Evolutionary conservation across 1,140 invertebrate genomes (phyloP).

Genomic region (Cephus cinctus): DNA sequence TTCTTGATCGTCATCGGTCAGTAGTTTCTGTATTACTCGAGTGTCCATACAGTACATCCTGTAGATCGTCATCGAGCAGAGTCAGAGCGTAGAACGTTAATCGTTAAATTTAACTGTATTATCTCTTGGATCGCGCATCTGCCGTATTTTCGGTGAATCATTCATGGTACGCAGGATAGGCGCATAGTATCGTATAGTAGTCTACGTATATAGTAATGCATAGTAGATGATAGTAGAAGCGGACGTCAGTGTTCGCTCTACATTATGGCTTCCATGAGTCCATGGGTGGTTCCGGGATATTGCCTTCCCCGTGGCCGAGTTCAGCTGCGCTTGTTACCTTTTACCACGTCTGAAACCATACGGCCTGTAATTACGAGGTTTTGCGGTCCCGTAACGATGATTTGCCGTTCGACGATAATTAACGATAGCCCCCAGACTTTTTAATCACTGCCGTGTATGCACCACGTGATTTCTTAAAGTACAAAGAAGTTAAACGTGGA

Average conservation of each 20-base stretch:
- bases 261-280: conserved; percentile 44
- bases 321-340: conserved; percentile 42
- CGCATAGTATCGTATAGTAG: too few species aligned
- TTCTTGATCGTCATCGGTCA: too few species aligned
- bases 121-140: conserved; percentile 54
- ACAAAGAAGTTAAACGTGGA: too few species aligned
- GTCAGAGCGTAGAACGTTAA: conserved; percentile 34
- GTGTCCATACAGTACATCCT: too few species aligned
- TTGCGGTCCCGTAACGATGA: conserved; percentile 34
- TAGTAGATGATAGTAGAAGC: conserved; percentile 18
- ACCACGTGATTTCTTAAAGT: too few species aligned
- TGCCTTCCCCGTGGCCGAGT: conserved; percentile 33
- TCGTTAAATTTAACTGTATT: conserved; percentile 34
- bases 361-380: conserved; percentile 41
- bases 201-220: too few species aligned
- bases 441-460: too few species aligned
- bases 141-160: conserved; percentile 52
- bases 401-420: too few species aligned
- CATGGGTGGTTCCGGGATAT: conserved; percentile 49
- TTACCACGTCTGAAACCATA: conserved; percentile 36
- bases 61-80: too few species aligned
- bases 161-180: too few species aligned
- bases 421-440: too few species aligned
- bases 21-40: too few species aligned
- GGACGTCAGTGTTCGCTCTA: conserved; percentile 34